Percentiles rank a stretch among this genome's conserved stretches.
Evolutionary conservation across 1,140 invertebrate species (phyloP).

Genomic region (Drosophila virilis): DNA sequence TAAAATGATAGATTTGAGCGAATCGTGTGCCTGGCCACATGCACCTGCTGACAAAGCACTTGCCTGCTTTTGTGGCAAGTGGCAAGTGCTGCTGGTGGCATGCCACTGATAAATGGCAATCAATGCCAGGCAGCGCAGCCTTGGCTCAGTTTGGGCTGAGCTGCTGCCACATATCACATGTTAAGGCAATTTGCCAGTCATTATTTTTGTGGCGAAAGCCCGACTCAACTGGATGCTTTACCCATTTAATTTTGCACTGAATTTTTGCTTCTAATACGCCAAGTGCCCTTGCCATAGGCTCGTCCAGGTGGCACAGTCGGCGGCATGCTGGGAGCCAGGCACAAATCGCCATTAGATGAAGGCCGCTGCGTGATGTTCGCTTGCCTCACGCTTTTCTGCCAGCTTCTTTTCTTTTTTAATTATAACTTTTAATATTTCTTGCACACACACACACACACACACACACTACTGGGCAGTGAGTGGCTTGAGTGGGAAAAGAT

Average conservation of each 20-base stretch:
- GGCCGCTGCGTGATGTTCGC: constrained; percentile 22
- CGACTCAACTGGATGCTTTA: neutral
- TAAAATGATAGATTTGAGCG: neutral
- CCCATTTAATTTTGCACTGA: constrained; percentile 51
- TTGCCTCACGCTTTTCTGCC: constrained; percentile 15
- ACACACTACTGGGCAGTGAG: constrained; percentile 19
- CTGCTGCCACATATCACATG: constrained; percentile 27
- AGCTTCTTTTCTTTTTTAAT: constrained; percentile 54
- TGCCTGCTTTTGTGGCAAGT: neutral
- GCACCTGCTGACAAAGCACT: neutral
- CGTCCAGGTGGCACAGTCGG: neutral
- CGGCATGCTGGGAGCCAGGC: neutral
- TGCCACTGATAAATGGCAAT: neutral
- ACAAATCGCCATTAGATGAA: constrained; percentile 35
- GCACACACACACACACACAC: constrained; percentile 23
- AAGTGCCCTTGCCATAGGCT: constrained; percentile 1
- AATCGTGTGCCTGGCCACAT: neutral
- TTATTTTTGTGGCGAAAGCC: constrained; percentile 23
- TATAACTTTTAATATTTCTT: constrained; percentile 76
- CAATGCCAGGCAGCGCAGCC: constrained; percentile 9
- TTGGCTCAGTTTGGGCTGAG: constrained; percentile 18
- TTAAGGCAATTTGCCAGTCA: constrained; percentile 48
- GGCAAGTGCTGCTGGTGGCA: neutral
- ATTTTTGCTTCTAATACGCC: constrained; percentile 20
- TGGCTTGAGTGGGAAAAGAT: constrained; percentile 13